These are phyloP conservation scores for Athene cunicularia DNA, from an alignment of 2,113 vertebrate species.

Conservation along the genomic window DNA sequence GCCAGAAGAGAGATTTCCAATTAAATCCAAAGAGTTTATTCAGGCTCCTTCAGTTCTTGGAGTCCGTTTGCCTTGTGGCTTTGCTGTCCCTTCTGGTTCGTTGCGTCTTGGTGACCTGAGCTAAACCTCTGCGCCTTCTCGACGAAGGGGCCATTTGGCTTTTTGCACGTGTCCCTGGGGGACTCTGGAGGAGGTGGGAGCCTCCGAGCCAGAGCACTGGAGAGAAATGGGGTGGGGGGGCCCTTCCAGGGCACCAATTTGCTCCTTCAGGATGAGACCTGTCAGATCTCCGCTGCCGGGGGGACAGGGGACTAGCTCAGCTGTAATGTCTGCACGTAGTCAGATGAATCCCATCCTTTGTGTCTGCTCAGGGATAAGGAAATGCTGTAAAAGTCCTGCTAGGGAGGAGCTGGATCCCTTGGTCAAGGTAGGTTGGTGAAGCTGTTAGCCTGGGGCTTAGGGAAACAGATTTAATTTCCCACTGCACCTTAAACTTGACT, in stretches of 20 bases:
- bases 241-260: background rate
- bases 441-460: background rate
- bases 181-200: background rate
- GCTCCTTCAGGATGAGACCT: background rate
- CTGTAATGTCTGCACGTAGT: background rate
- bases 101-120: background rate
- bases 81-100: background rate
- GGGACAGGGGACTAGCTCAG: background rate
- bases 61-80: background rate
- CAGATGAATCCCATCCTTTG: background rate
- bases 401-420: background rate
- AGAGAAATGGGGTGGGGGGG: background rate
- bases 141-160: no score
- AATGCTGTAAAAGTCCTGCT: background rate
- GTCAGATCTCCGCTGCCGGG: background rate
- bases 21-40: background rate
- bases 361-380: background rate
- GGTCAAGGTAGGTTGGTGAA: background rate
- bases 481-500: fast-evolving
- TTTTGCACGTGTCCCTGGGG: fast-evolving
- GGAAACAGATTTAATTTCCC: background rate
- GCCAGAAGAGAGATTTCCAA: background rate
- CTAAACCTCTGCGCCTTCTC: background rate
- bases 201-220: background rate
- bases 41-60: background rate